Evolutionary conservation across 2,113 vertebrate genomes (phyloP).

Genomic region (Garra rufa): DNA sequence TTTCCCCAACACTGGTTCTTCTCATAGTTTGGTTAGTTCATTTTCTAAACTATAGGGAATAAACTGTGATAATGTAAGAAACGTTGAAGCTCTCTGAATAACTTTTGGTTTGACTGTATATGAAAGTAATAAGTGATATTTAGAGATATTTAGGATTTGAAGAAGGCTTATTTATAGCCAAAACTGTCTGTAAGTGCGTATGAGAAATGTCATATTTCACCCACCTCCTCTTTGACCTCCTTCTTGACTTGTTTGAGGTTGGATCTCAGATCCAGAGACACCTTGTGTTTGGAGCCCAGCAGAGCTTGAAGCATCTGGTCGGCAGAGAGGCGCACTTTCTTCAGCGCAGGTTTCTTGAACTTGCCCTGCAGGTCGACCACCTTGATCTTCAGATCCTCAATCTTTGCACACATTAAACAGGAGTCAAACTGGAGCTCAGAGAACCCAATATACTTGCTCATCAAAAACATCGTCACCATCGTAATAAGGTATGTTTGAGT

Average conservation of each 20-base stretch:
- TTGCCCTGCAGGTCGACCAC: constrained; percentile 86
- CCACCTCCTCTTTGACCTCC: constrained; percentile 88
- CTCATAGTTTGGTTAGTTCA: no score
- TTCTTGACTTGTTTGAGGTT: constrained; percentile 93
- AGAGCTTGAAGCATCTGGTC: constrained; percentile 87
- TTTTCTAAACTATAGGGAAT: no score
- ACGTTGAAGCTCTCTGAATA: no score
- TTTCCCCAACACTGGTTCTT: no score
- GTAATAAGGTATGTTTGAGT: background rate
- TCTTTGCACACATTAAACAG: constrained; percentile 64
- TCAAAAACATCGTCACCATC: background rate
- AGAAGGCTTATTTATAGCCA: background rate
- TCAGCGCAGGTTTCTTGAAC: constrained; percentile 86
- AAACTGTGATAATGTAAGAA: no score
- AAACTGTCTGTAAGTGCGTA: background rate
- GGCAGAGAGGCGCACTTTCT: constrained; percentile 86
- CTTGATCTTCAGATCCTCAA: constrained; percentile 88
- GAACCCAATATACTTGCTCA: background rate
- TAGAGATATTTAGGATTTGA: no score
- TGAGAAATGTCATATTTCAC: constrained; percentile 3
- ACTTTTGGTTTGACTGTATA: no score
- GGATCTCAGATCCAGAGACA: constrained; percentile 88
- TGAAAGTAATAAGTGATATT: no score
- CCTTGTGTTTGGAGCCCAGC: constrained; percentile 92
- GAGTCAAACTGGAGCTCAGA: background rate